These are phyloP conservation scores for Colistium nudipinnis DNA, from an alignment of 2,113 vertebrate genomes.

Conservation along the genomic window DNA sequence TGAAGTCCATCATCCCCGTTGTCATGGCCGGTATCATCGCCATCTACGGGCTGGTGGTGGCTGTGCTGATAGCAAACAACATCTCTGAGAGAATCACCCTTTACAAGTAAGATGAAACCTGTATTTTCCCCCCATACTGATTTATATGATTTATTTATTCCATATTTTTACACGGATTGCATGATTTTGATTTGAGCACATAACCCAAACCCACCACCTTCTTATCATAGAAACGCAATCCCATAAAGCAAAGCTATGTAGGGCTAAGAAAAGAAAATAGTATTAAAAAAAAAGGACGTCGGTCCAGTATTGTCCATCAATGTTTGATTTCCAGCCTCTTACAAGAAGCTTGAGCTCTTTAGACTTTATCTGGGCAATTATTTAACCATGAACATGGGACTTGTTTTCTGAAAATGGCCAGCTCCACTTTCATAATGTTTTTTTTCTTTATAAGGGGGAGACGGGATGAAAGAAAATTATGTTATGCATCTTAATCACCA, in stretches of 20 bases:
- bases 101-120: slow-evolving; percentile 87
- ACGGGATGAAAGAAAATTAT: neutral
- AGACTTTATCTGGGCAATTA: neutral
- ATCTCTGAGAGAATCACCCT: slow-evolving; percentile 85
- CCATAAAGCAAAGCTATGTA: too few relatives aligned
- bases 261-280: too few relatives aligned
- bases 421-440: neutral
- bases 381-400: neutral
- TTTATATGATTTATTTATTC: too few relatives aligned
- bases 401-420: neutral
- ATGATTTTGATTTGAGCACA: too few relatives aligned
- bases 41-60: slow-evolving; percentile 98
- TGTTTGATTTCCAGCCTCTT: neutral
- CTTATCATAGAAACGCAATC: too few relatives aligned
- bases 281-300: too few relatives aligned
- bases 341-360: neutral
- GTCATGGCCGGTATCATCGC: slow-evolving; percentile 99
- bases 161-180: too few relatives aligned
- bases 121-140: too few relatives aligned
- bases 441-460: neutral
- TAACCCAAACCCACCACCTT: too few relatives aligned
- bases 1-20: slow-evolving; percentile 99
- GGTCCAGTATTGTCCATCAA: too few relatives aligned
- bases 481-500: neutral
- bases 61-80: slow-evolving; percentile 96